These are phyloP conservation scores for Aptenodytes patagonicus DNA, from an alignment of 2,113 vertebrate genomes.

Conservation along the genomic window DNA sequence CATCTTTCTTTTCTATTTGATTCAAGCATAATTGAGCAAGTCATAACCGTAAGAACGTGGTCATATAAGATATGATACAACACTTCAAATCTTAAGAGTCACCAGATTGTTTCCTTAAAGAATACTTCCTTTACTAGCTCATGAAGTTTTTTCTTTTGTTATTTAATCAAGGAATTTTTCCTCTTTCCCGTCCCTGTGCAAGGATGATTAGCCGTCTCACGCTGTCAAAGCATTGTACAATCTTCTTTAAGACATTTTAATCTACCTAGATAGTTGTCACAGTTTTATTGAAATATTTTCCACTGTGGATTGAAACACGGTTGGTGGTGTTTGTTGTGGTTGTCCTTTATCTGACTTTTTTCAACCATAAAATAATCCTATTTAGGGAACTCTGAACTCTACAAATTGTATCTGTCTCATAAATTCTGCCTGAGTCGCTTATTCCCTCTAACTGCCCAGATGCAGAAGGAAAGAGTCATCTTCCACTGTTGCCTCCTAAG, in stretches of 20 bases:
- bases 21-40: constrained; percentile 34
- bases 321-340: background rate
- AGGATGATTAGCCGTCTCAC: background rate
- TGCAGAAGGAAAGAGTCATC: background rate
- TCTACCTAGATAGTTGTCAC: background rate
- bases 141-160: background rate
- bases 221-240: background rate
- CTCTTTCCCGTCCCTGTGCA: background rate
- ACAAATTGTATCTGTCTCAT: constrained; percentile 49
- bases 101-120: background rate
- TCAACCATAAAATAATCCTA: background rate
- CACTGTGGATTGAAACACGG: background rate
- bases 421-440: background rate
- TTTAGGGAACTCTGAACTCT: background rate
- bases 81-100: background rate
- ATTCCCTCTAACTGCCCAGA: background rate
- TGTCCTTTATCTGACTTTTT: background rate
- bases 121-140: background rate
- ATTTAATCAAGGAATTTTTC: background rate
- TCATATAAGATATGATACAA: background rate
- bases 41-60: background rate
- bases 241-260: background rate
- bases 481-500: background rate
- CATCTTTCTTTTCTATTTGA: constrained; percentile 47
- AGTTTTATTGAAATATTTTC: background rate